Evolutionary conservation across 2,888 invertebrate species (phyloP), one percentile per base, ranked within the genome.

Genomic region (Lamproptera curius): DNA sequence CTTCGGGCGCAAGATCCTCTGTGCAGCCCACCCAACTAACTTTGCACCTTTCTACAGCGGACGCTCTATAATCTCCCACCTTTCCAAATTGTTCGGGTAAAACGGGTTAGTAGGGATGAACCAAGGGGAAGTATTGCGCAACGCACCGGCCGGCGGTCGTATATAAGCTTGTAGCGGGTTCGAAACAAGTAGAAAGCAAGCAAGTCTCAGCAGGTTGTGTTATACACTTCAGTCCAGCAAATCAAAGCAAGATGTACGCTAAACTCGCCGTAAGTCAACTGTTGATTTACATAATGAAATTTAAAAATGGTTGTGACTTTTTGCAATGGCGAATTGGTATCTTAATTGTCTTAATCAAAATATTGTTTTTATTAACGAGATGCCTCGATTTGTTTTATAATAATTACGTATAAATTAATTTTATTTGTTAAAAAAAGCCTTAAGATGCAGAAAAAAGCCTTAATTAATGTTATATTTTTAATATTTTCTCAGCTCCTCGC

Each of bases 191-290:
- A 82, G 76, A 82, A 80, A 82, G 77, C 71, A 69, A 81, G 63
- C 66, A 73, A 77, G 71, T 54, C 70, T 70, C 70, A 58, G 54
- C 70, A 75, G 65, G 59, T 68, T 65, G 74, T 73, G 68, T 64
- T 61, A 70, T 63, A 68, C 63, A 67, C 74, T n/a, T 81, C 84
- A 82, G 78, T 83, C 84, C 85, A 85, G 85, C 85, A 63, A 70
- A 63, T 56, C 52, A 62, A 72, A 70, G 67, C 76, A 85, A 78
- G 70, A 86, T 86, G 86, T 82, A 83, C 86, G 76, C 86, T 55
- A 84, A 84, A 78, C 74, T 86, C 76, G 79, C 86, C 73, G 86
- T 86, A 78, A 86, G 86, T 81, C 35, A 2, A 10, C 2, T 2
- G 11, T 17, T 39, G 16, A 15, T 16, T 35, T 9, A 31, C 16